phyloP scores from a whole-genome alignment of 2,888 invertebrate species.

The Drosophila mayaguana region DNA sequence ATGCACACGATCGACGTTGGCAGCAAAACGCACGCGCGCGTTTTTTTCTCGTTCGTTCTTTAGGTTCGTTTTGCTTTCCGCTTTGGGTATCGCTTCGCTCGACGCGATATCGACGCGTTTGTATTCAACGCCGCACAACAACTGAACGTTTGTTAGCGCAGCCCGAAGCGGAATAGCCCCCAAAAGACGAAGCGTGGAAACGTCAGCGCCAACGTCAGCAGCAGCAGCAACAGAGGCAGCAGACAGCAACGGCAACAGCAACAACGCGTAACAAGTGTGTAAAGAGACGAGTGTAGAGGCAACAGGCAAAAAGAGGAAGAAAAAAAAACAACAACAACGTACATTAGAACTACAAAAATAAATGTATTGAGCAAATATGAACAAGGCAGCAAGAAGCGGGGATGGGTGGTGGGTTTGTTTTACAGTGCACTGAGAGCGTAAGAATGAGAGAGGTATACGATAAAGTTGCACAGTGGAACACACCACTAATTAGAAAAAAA shows the following conservation, averaged over 20 bases:
- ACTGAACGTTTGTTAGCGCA: conserved; percentile 70
- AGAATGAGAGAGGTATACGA: conserved; percentile 12
- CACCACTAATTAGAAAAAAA: conserved; percentile 7
- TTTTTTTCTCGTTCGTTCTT: conserved; percentile 34
- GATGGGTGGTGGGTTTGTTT: conserved; percentile 9
- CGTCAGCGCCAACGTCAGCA: conserved; percentile 54
- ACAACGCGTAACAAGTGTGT: conserved; percentile 71
- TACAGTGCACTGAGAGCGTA: conserved; percentile 33
- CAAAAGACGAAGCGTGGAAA: conserved; percentile 36
- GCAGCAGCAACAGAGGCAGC: conserved; percentile 31
- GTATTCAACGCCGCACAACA: conserved; percentile 82
- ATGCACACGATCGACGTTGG: conserved; percentile 23
- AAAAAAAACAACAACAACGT: conserved; percentile 14
- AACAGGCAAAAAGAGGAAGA: conserved; percentile 22
- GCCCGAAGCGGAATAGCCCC: conserved; percentile 54
- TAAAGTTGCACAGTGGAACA: conserved; percentile 45
- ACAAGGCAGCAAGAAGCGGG: conserved; percentile 18
- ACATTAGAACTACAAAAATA: conserved; percentile 64
- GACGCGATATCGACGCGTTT: conserved; percentile 72
- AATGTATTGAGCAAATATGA: conserved; percentile 78
- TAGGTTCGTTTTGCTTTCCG: conserved; percentile 23
- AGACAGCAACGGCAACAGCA: conserved; percentile 39
- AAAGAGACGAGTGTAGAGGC: conserved; percentile 27
- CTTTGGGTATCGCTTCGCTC: conserved; percentile 32
- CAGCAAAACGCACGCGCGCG: conserved; percentile 66